A percentile compares a stretch with the other conserved stretches of the same genome.
These are phyloP conservation scores for Xylocopa sonorina DNA, from an alignment of 1,140 invertebrate genomes.

Conservation along the genomic window DNA sequence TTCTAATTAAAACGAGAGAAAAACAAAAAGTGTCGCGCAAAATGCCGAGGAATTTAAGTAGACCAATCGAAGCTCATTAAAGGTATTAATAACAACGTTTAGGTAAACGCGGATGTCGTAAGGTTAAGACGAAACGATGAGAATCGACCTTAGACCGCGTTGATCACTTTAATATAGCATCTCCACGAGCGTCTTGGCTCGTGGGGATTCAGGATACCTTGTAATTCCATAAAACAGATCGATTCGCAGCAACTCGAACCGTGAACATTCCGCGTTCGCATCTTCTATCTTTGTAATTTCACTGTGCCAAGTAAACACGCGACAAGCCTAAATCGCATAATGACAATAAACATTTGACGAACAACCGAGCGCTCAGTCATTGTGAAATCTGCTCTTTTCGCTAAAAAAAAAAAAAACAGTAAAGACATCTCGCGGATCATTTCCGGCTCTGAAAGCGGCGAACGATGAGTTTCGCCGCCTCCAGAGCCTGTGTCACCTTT, in stretches of 20 bases:
- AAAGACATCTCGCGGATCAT: too few species aligned
- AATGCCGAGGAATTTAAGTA: conserved; percentile 35
- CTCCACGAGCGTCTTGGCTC: neutral
- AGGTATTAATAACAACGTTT: neutral
- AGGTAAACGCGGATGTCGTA: neutral
- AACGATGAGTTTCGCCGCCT: too few species aligned
- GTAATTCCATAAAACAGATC: neutral
- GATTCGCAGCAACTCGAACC: neutral
- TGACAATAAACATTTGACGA: conserved; percentile 39
- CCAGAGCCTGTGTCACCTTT: too few species aligned
- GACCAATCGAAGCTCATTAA: conserved; percentile 28
- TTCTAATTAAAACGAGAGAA: neutral
- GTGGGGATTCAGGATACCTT: neutral
- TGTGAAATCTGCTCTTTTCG: conserved; percentile 21
- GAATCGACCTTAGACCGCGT: neutral
- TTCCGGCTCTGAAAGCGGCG: neutral
- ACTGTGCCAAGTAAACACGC: conserved; percentile 33
- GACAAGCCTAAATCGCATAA: conserved; percentile 36
- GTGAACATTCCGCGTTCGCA: neutral
- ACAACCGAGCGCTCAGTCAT: conserved; percentile 18
- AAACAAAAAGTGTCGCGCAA: neutral
- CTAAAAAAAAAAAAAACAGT: neutral
- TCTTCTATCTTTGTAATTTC: neutral
- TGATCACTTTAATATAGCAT: neutral
- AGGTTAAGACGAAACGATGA: neutral